Evolutionary conservation across 1,140 invertebrate genomes (phyloP).

Genomic region (Drosophila carrolli): DNA sequence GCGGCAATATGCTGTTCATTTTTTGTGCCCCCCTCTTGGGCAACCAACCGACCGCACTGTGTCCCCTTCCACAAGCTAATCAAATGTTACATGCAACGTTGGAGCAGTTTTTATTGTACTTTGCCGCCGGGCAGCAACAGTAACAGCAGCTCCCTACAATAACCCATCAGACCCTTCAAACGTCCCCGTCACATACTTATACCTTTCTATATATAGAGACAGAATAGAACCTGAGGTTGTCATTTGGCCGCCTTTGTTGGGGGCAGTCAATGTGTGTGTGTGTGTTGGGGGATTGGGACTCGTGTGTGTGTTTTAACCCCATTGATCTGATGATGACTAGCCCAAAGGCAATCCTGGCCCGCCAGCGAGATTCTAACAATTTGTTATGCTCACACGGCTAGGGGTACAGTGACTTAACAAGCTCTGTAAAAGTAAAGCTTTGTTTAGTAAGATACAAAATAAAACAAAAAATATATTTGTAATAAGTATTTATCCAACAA

Average conservation of each 20-base stretch:
- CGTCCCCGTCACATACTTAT: conserved; percentile 26
- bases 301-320: conserved; percentile 38
- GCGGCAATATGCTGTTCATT: conserved; percentile 61
- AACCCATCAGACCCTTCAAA: conserved; percentile 15
- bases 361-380: conserved; percentile 26
- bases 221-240: conserved; percentile 58
- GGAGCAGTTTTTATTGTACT: conserved; percentile 76
- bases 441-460: too few relatives aligned
- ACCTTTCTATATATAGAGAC: conserved; percentile 44
- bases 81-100: conserved; percentile 73
- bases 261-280: conserved; percentile 1
- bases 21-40: conserved; percentile 16
- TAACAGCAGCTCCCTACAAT: conserved; percentile 9
- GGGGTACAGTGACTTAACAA: conserved; percentile 11
- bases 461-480: too few relatives aligned
- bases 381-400: neutral
- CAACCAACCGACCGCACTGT: conserved; percentile 24
- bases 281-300: neutral
- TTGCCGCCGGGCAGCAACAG: conserved; percentile 56
- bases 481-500: too few relatives aligned
- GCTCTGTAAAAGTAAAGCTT: too few relatives aligned
- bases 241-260: conserved; percentile 71
- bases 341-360: conserved; percentile 49
- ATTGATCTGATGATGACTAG: conserved; percentile 67
- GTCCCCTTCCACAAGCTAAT: conserved; percentile 63